Evolutionary conservation across 2,113 vertebrate species (phyloP), one percentile per base, ranked within the genome.

Genomic region (Ochotona curzoniae): DNA sequence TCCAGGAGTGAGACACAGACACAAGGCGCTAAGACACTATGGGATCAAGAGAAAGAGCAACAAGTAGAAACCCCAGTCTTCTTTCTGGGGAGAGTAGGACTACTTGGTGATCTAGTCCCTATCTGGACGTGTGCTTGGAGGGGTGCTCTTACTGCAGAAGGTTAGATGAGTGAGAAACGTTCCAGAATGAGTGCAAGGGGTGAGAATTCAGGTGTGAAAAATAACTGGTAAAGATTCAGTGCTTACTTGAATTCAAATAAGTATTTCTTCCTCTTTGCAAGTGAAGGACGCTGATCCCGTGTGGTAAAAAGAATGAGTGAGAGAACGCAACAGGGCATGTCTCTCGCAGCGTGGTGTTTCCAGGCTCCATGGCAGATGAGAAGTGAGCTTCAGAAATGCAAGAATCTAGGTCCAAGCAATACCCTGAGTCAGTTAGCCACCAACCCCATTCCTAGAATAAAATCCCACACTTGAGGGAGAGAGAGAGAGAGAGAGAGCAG

Each of bases 21-120:
- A 25, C 3, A 67, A 3, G 35, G 21, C 5, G 25, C 8, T 18
- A 44, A 79, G 66, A 38, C 32, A 6, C 8, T 8, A 17, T 23
- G 5, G 21, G 10, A 20, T n/a, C 17, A 67, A 44, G 14, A 63
- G 1, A 28, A 4, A 26, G 26, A 8, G 7, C 2, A 21, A 35
- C 44, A 47, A 10, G 49, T 0, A 8, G 38, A 14, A 61, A 71
- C 1, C 3, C 4, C 25, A 17, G 4, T n/a, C 38, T 78, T 11
- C 4, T n/a, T 47, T 21, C 28, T n/a, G 54, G 44, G 15, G 11
- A 89, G 54, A 82, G 21, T 15, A 57, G 51, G 35, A 82, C 28
- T 12, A 1, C 3, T 21, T 2, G 5, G 11, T 20, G 14, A 9
- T 8, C 1, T 28, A 11, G 28, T 26, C 14, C 30, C 25, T 13